phyloP scores from a whole-genome alignment of 2,888 invertebrate genomes.

The Idaea biselata region DNA sequence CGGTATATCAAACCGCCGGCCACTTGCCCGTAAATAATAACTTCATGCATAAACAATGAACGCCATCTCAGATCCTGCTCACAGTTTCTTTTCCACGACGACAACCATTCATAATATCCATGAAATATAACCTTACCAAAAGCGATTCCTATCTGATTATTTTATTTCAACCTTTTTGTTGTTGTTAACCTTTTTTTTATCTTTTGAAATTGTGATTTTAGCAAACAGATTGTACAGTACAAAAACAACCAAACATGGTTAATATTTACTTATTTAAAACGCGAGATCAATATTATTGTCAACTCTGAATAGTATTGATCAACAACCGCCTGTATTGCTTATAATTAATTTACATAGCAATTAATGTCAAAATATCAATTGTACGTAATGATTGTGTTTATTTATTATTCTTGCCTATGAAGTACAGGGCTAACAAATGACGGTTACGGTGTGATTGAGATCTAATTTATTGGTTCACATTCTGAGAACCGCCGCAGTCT shows the following conservation, averaged over 20 bases:
- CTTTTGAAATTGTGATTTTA: neutral
- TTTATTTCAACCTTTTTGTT: neutral
- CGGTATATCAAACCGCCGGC: conserved; percentile 26
- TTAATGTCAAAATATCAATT: neutral
- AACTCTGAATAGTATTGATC: neutral
- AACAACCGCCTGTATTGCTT: too few species aligned
- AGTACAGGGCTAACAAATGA: conserved; percentile 64
- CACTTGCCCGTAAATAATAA: conserved; percentile 61
- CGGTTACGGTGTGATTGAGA: conserved; percentile 72
- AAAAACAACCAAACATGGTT: too few species aligned
- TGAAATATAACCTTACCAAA: conserved; percentile 40
- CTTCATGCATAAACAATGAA: conserved; percentile 71
- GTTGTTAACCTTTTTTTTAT: too few species aligned
- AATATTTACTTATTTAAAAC: too few species aligned
- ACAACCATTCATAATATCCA: conserved; percentile 50
- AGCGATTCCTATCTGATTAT: conserved; percentile 11
- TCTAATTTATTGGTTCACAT: conserved; percentile 75
- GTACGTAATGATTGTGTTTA: conserved; percentile 1
- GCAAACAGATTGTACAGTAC: too few species aligned
- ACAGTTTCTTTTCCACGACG: conserved; percentile 39
- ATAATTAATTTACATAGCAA: neutral
- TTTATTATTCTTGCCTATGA: conserved; percentile 32
- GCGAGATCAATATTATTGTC: neutral
- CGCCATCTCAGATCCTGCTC: conserved; percentile 45
- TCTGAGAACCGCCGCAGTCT: conserved; percentile 66